phyloP scores from a whole-genome alignment of 1,140 invertebrate species.

The Aphaenogaster floridana region DNA sequence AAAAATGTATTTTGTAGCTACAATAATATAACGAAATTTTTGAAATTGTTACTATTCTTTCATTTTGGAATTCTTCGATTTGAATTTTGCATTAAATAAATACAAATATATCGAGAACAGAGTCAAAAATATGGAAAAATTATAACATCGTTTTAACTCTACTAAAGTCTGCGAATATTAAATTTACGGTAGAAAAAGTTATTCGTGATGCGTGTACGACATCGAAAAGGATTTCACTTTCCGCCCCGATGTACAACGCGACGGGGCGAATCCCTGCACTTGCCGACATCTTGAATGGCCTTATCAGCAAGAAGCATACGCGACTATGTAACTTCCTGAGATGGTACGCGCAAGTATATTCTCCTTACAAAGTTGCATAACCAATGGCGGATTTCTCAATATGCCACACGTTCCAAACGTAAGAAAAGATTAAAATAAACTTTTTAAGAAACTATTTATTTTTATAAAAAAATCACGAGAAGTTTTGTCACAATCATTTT shows the following conservation, averaged over 20 bases:
- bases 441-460: slow-evolving; percentile 19
- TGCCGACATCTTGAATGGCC: slow-evolving; percentile 76
- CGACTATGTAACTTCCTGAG: slow-evolving; percentile 70
- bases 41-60: neutral
- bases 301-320: slow-evolving; percentile 80
- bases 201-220: slow-evolving; percentile 30
- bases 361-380: slow-evolving; percentile 38
- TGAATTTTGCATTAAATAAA: neutral
- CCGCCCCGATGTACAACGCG: slow-evolving; percentile 66
- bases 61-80: neutral
- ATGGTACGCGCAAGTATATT: slow-evolving; percentile 69
- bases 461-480: neutral
- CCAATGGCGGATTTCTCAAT: slow-evolving; percentile 40
- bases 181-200: neutral
- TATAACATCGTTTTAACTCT: neutral
- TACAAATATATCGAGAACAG: neutral
- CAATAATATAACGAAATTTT: neutral
- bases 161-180: neutral
- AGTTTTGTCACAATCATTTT: neutral
- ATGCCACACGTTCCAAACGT: neutral
- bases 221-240: slow-evolving; percentile 73
- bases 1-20: neutral
- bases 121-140: neutral
- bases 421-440: slow-evolving; percentile 5
- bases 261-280: slow-evolving; percentile 78